Conservation (phyloP, 2,888 invertebrate genomes). For the Globia sparganii region DNA sequence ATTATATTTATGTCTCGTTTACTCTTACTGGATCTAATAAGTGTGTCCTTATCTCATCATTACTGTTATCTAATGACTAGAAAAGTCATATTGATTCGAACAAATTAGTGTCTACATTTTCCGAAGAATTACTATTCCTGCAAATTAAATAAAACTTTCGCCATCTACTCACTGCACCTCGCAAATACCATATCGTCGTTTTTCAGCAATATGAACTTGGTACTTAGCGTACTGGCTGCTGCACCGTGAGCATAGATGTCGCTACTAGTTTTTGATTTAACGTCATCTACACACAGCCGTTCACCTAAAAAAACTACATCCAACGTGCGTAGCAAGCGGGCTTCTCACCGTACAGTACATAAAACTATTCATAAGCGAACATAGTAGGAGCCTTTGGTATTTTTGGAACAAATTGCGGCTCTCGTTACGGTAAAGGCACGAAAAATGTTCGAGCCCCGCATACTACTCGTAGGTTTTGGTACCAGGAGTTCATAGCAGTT, state of each 20-base stretch:
- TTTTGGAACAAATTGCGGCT: background rate
- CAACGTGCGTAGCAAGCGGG: background rate
- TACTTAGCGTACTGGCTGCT: background rate
- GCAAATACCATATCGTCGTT: background rate
- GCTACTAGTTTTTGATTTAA: background rate
- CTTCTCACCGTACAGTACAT: no score
- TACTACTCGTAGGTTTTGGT: no score
- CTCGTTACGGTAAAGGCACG: background rate
- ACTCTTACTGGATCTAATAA: background rate
- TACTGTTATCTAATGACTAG: background rate
- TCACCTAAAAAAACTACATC: background rate
- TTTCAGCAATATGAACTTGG: background rate
- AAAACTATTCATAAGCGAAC: background rate
- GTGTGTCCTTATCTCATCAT: background rate
- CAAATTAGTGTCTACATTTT: background rate
- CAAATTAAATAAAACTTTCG: background rate
- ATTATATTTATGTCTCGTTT: background rate
- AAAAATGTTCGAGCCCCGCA: no score
- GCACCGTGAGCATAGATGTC: background rate
- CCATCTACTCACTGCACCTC: background rate
- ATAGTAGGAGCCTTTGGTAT: conserved; percentile 10
- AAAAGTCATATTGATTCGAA: no score
- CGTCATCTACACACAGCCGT: conserved; percentile 17
- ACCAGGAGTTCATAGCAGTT: background rate
- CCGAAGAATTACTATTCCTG: background rate